These are phyloP conservation scores for Tetraneura akinire DNA, from an alignment of 1,140 invertebrate species.

Conservation along the genomic window DNA sequence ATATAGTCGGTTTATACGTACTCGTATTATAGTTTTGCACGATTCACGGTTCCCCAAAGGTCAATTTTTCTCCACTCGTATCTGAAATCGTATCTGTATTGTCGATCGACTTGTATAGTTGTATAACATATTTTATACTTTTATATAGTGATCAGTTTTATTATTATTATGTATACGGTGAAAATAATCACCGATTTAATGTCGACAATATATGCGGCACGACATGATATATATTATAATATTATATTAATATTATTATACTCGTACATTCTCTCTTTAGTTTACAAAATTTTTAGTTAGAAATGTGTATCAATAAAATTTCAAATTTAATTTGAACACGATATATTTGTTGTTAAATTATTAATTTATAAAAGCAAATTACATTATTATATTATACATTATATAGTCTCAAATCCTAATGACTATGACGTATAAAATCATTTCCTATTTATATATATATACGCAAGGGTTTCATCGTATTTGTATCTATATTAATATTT, in stretches of 20 bases:
- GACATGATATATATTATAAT: neutral
- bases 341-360: too few relatives aligned
- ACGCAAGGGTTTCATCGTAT: too few relatives aligned
- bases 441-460: too few relatives aligned
- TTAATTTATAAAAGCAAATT: too few relatives aligned
- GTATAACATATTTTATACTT: neutral
- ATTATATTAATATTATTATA: too few relatives aligned
- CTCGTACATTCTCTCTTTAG: neutral
- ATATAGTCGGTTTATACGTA: neutral
- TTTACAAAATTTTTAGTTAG: constrained; percentile 18
- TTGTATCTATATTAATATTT: too few relatives aligned
- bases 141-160: neutral
- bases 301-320: neutral
- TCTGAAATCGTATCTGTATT: neutral
- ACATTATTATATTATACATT: too few relatives aligned
- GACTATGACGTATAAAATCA: too few relatives aligned
- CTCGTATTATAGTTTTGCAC: too few relatives aligned
- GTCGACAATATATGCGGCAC: neutral
- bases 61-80: constrained; percentile 24
- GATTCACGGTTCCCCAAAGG: constrained; percentile 40
- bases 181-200: constrained; percentile 27
- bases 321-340: too few relatives aligned
- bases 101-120: neutral
- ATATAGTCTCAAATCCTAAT: too few relatives aligned
- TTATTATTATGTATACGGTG: constrained; percentile 29